phyloP scores from a whole-genome alignment of 2,797 vertebrate species.

The Busarellus nigricollis region DNA sequence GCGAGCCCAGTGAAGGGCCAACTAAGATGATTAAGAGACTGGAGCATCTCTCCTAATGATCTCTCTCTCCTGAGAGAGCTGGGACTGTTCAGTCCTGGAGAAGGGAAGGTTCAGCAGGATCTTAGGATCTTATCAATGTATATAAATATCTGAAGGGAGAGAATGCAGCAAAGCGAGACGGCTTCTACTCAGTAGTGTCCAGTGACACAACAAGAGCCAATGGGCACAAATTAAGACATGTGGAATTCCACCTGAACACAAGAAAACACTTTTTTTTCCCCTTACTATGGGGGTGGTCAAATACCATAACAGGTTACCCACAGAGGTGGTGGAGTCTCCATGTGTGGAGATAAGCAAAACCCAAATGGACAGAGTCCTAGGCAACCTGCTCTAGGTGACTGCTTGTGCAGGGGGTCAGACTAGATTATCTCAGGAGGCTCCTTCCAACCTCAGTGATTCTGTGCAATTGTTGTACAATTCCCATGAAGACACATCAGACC shows the following conservation, averaged over 20 bases:
- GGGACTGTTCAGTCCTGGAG: neutral
- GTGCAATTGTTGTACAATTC: neutral
- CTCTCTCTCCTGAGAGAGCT: neutral
- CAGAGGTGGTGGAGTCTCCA: neutral
- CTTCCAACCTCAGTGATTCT: neutral
- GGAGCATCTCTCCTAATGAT: neutral
- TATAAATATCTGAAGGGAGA: neutral
- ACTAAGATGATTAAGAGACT: neutral
- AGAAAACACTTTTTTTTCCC: neutral
- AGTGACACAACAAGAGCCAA: neutral
- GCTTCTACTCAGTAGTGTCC: neutral
- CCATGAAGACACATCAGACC: neutral
- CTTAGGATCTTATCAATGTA: neutral
- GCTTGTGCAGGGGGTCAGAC: neutral
- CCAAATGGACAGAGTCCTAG: neutral
- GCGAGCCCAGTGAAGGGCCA: neutral
- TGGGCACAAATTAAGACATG: fast-evolving
- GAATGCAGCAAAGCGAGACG: neutral
- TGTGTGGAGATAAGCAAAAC: neutral
- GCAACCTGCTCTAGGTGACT: neutral
- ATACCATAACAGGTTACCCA: neutral
- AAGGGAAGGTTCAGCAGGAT: neutral
- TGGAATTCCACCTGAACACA: neutral
- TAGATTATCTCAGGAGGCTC: neutral
- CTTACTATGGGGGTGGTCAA: neutral